These are phyloP conservation scores for Brienomyrus longianalis DNA, from an alignment of 2,113 vertebrate species.

Conservation along the genomic window DNA sequence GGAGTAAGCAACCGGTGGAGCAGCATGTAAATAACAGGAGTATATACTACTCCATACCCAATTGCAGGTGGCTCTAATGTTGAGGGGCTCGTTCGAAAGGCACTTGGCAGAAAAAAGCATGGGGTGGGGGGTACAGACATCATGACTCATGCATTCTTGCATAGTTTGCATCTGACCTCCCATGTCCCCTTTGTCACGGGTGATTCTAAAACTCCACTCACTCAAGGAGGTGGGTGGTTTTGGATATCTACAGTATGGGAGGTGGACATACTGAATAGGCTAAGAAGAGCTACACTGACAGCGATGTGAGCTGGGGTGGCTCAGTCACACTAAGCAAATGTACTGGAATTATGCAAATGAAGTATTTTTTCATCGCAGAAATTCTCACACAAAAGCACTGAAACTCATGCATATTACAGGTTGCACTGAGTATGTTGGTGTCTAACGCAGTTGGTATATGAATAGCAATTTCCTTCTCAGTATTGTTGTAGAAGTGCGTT, in stretches of 20 bases:
- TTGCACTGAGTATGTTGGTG: slow-evolving; percentile 16
- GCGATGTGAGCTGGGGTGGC: neutral
- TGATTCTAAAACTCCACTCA: neutral
- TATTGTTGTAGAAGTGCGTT: slow-evolving; percentile 30
- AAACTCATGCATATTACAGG: slow-evolving; percentile 41
- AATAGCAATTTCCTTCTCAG: neutral
- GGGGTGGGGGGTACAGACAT: too few relatives aligned
- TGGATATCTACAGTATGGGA: neutral
- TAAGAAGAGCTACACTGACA: neutral
- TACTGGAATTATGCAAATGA: neutral
- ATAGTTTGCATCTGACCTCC: neutral
- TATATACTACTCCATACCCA: neutral
- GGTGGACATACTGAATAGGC: neutral
- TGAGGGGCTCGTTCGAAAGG: neutral
- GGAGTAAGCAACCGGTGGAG: neutral
- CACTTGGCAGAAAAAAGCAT: neutral
- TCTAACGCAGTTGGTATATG: neutral
- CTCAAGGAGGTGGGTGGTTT: neutral
- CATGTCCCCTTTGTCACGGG: neutral
- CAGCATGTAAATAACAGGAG: neutral
- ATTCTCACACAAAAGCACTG: slow-evolving; percentile 44
- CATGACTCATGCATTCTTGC: neutral
- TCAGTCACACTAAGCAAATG: neutral
- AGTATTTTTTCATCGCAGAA: slow-evolving; percentile 34
- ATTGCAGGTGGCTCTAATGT: neutral